phyloP scores from a whole-genome alignment of 2,888 invertebrate species.

The Hydrotaea diabolus region DNA sequence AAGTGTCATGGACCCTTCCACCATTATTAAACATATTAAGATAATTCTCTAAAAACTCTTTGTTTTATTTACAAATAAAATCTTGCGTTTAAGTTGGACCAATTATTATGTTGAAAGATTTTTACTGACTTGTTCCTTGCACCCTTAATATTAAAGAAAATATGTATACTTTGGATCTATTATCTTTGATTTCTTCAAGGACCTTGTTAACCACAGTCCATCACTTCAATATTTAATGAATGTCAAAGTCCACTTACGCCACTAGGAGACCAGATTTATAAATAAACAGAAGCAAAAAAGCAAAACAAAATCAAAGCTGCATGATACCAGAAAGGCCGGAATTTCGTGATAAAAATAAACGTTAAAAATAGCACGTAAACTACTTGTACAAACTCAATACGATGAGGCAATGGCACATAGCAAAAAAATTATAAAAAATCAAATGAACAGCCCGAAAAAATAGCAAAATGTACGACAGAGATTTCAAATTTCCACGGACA shows the following conservation, averaged over 20 bases:
- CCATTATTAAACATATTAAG: too few species aligned
- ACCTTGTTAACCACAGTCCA: not conserved
- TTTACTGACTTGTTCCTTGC: too few species aligned
- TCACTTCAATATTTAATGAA: not conserved
- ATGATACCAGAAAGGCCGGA: not conserved
- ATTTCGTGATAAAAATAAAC: constrained; percentile 28
- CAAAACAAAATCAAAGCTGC: constrained; percentile 3
- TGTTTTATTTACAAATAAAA: too few species aligned
- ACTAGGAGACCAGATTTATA: not conserved
- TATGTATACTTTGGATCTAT: too few species aligned
- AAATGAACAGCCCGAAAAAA: not conserved
- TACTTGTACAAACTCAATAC: not conserved
- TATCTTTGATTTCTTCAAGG: too few species aligned
- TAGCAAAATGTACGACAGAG: not conserved
- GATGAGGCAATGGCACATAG: not conserved
- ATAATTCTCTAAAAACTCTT: too few species aligned
- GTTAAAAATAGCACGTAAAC: constrained; percentile 50
- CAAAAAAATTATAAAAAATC: constrained; percentile 11
- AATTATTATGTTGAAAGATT: too few species aligned
- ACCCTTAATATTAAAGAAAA: too few species aligned
- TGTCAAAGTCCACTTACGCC: not conserved
- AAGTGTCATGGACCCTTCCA: too few species aligned
- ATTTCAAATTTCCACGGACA: constrained; percentile 1
- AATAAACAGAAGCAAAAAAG: not conserved
- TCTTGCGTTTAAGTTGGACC: too few species aligned